Base-by-base conservation (phyloP, 2,113 vertebrate genomes). In the Dipodomys merriami region DNA sequence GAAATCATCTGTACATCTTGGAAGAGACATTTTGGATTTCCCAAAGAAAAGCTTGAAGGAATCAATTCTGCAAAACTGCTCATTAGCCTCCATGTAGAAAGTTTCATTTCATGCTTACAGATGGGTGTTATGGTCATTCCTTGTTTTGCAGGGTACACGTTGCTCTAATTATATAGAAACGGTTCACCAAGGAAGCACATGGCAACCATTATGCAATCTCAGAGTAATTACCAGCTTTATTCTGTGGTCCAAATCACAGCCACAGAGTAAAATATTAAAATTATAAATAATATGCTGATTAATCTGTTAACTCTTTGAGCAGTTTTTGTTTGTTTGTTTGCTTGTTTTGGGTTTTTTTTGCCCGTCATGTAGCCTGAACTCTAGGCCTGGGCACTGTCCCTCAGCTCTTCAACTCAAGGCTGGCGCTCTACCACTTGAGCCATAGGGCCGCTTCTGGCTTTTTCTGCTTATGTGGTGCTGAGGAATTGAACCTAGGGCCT, bases 91-190 rank as follows among this genome's bases (percentile, higher is more conserved):
- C 90, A 81, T 90, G 95, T 93, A 94, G 86, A 65, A 95, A 85
- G 96, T 74, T 94, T 96, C 95, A 97, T 95, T 96, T 83, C 49
- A 49, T 94, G 93, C 93, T 96, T 94, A 95, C 89, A 95, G 95
- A 88, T 78, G 93, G 95, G 95, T 96, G 96, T 89, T 95, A 93
- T 46, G 90, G 77, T 94, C 88, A 94, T 83, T 85, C 87, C 82
- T 94, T 93, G 72, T 93, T 97, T 97, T 46, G 85, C 90, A 93
- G 95, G 90, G 79, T 64, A 83, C 83, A 87, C 69, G 82, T 64
- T 53, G 22, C 84, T 96, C 95, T 97, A 83, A 82, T 93, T 97
- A 96, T 93, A 94, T 60, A 87, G 95, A 91, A 96, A 83, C 81
- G 64, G 67, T 83, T 96, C 77, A 83, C 74, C 83, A 88, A 91